phyloP scores from a whole-genome alignment of 2,797 vertebrate genomes.

The Bovichtus diacanthus region DNA sequence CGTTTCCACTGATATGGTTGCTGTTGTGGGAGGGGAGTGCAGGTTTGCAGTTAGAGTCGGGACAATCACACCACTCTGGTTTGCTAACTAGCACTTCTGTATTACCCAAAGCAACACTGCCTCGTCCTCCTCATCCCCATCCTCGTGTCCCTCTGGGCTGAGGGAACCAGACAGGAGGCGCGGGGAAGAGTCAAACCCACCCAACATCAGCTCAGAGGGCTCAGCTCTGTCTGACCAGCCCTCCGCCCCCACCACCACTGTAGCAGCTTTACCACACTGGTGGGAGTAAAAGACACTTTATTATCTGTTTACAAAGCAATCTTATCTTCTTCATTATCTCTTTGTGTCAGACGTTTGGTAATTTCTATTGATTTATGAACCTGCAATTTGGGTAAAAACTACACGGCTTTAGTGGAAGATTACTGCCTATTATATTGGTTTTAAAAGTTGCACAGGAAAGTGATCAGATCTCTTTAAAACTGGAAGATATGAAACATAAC shows the following conservation, averaged over 20 bases:
- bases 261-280: constrained; percentile 53
- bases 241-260: constrained; percentile 38
- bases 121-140: constrained; percentile 76
- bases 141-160: constrained; percentile 48
- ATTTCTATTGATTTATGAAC: background rate
- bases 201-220: constrained; percentile 49
- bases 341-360: background rate
- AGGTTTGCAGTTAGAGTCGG: constrained; percentile 41
- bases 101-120: constrained; percentile 85
- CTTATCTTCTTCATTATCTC: background rate
- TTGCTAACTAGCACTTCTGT: constrained; percentile 28
- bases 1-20: background rate
- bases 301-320: constrained; percentile 8
- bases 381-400: background rate
- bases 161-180: constrained; percentile 52
- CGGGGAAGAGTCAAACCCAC: constrained; percentile 43
- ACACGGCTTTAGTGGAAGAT: background rate
- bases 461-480: background rate
- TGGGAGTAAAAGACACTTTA: constrained; percentile 59
- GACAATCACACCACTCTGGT: constrained; percentile 57
- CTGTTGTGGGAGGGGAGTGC: constrained; percentile 8
- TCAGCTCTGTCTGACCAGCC: constrained; percentile 54
- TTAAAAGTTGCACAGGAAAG: background rate
- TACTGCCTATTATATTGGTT: background rate
- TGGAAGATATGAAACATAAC: background rate